Percentiles rank a stretch among this genome's conserved stretches.
Conservation (phyloP, 2,113 vertebrate genomes). For the Clarias macrocephalus region DNA sequence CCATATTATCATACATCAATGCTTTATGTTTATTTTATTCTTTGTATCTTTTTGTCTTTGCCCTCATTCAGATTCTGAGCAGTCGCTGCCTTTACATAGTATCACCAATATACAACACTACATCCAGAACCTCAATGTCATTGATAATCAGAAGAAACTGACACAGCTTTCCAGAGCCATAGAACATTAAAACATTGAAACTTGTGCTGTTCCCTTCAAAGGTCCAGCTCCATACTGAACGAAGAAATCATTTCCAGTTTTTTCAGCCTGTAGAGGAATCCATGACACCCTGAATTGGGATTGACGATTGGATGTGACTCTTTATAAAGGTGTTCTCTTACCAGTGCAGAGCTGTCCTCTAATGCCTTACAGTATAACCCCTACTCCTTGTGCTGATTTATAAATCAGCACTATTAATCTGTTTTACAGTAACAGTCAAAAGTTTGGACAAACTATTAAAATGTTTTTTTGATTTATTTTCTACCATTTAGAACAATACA, state of each 20-base stretch:
- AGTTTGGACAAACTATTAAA: too few relatives aligned
- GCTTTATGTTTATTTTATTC: neutral
- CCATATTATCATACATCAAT: neutral
- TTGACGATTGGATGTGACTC: constrained; percentile 22
- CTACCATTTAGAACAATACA: too few relatives aligned
- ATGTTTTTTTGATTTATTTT: too few relatives aligned
- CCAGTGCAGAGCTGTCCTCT: constrained; percentile 12
- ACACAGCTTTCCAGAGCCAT: constrained; percentile 83
- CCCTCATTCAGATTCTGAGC: constrained; percentile 78
- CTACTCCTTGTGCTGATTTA: neutral
- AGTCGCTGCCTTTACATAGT: constrained; percentile 75
- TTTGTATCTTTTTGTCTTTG: neutral
- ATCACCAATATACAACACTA: constrained; percentile 78
- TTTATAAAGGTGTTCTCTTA: constrained; percentile 32
- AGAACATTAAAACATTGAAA: constrained; percentile 67
- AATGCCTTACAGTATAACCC: constrained; percentile 23
- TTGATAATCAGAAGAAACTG: constrained; percentile 88
- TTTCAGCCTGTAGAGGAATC: neutral
- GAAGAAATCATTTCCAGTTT: neutral
- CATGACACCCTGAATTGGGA: constrained; percentile 32
- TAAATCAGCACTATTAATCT: neutral
- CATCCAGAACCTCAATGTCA: constrained; percentile 86
- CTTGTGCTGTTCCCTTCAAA: neutral
- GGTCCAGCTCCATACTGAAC: constrained; percentile 38
- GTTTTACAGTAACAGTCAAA: neutral